A percentile compares a stretch with the other conserved stretches of the same genome.
Evolutionary conservation across 2,113 vertebrate species (phyloP).

Genomic region (Corydoras sp.): DNA sequence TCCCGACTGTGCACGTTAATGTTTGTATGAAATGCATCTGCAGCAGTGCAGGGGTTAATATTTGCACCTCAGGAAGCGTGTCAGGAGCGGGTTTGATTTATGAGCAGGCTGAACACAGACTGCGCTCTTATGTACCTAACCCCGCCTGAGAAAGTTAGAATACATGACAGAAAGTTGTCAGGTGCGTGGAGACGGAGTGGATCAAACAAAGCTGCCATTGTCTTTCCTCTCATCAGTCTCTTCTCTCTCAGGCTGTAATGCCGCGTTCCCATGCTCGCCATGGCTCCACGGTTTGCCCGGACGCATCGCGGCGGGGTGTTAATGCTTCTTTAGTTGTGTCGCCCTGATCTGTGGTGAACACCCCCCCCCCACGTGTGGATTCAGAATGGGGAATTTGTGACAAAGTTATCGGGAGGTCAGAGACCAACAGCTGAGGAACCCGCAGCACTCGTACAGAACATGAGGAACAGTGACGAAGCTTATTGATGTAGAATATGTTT

Average conservation of each 20-base stretch:
- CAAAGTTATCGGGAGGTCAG: slow-evolving; percentile 35
- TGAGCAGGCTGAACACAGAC: slow-evolving; percentile 36
- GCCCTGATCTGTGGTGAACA: slow-evolving; percentile 42
- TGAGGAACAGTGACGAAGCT: background rate
- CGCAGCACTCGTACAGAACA: slow-evolving; percentile 8
- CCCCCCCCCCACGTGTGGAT: slow-evolving; percentile 23
- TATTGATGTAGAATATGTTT: no score
- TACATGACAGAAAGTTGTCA: slow-evolving; percentile 59
- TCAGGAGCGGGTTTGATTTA: slow-evolving; percentile 46
- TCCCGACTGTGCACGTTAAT: no score
- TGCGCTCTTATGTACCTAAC: slow-evolving; percentile 45
- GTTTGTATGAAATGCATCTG: background rate
- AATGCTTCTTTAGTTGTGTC: slow-evolving; percentile 66
- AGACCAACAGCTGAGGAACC: slow-evolving; percentile 22
- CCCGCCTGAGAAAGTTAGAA: slow-evolving; percentile 60
- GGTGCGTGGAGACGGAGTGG: slow-evolving; percentile 46
- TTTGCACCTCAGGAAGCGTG: slow-evolving; percentile 8
- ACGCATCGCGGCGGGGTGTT: slow-evolving; percentile 52
- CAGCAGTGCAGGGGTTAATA: slow-evolving; percentile 21
- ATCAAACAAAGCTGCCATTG: slow-evolving; percentile 55
- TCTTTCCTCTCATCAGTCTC: slow-evolving; percentile 44
- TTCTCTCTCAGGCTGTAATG: slow-evolving; percentile 52
- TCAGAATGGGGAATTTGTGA: slow-evolving; percentile 24
- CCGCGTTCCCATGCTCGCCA: slow-evolving; percentile 60
- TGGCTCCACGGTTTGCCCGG: slow-evolving; percentile 54